Base-by-base conservation (phyloP, 92 coral and sea anemone genomes). In the Chrysogorgia sp. region DNA sequence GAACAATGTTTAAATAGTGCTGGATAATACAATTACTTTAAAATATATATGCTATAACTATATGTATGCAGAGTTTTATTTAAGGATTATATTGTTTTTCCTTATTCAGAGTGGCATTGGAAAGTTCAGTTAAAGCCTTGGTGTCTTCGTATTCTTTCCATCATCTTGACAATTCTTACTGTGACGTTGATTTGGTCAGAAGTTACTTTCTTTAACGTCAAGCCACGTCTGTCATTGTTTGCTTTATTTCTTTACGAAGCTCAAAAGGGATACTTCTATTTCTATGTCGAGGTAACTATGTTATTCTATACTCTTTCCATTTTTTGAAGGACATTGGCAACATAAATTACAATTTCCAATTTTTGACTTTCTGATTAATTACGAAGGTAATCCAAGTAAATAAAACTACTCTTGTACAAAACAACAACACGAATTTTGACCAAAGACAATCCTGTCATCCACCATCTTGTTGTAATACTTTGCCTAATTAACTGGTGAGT, bases 141-240 rank as follows among this genome's bases (percentile, higher is more conserved):
- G 68, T 50, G 89, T 31, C 92, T 93, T 50, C 97, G 97, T 62
- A 32, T 91, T 19, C 82, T 92, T 32, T 90, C 92, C 12, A 71
- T 89, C 3, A 58, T 93, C 59, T 80, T 88, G 79, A 68, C 87
- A 19, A 63, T 93, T 29, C 67, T 93, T 53, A 88, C 91, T 2
- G 74, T 92, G 65, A 90, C 96, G 1, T 83, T 93, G 50, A 91
- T 93, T 25, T 93, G 97, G 97, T 93, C 97, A 3, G 97, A 93
- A 75, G 97, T 93, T 40, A 93, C 97, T 12, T 93, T 93, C 91
- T 93, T 93, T 90, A 91, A 83, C 34, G 85, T 82, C 47, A 61
- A 89, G 48, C 96, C 93, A 20, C 88, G 87, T 23, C 83, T 91
- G 33, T 93, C 97, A 1, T 77, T 93, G 29, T 91, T 87, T 71